Conservation (phyloP, 2,888 invertebrate genomes). For the Molorchus minor region DNA sequence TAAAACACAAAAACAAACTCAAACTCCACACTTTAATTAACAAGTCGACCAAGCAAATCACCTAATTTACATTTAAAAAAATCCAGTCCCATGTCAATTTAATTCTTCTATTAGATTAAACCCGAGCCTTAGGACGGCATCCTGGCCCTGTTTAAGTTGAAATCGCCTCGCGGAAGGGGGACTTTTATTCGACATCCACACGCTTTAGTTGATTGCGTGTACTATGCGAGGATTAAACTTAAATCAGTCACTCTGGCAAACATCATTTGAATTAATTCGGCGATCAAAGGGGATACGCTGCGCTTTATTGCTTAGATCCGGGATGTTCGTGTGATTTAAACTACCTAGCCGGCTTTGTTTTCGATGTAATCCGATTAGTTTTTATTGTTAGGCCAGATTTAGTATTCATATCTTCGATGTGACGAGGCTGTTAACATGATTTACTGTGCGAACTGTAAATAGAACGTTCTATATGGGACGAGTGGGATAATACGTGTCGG, state of each 20-base stretch:
- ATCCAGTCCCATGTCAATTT: conserved; percentile 9
- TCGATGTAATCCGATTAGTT: not conserved
- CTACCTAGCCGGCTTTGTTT: not conserved
- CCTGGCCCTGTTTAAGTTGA: conserved; percentile 3
- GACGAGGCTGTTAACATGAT: no score
- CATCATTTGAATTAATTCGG: conserved; percentile 45
- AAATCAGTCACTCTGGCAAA: conserved; percentile 43
- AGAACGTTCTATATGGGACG: no score
- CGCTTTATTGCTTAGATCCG: conserved; percentile 42
- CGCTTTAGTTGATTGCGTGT: conserved; percentile 6
- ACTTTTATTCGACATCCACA: conserved; percentile 1
- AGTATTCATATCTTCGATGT: not conserved
- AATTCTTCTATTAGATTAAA: conserved; percentile 12
- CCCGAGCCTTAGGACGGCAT: conserved; percentile 3
- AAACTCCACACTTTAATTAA: no score
- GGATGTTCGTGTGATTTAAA: conserved; percentile 35
- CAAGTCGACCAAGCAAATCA: not conserved
- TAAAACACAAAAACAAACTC: no score
- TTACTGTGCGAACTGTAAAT: no score
- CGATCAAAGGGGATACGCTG: conserved; percentile 39
- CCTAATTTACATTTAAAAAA: not conserved
- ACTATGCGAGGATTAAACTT: conserved; percentile 33
- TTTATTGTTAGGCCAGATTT: not conserved
- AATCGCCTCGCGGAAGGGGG: not conserved
- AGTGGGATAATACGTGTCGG: no score